phyloP scores from a whole-genome alignment of 1,140 invertebrate genomes.

The Drosophila ambigua region DNA sequence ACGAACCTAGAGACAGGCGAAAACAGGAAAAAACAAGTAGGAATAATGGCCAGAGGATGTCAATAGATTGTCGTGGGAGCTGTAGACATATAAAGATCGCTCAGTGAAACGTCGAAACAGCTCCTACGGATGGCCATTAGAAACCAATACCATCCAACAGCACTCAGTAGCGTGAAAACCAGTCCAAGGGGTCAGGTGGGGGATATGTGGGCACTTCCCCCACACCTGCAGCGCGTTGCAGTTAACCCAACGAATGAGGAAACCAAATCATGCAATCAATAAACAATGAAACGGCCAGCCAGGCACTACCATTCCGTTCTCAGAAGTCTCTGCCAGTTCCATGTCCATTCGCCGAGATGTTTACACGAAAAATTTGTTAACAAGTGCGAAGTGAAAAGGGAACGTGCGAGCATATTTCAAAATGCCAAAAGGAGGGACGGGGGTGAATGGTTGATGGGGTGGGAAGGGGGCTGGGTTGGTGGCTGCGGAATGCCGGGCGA shows the following conservation, averaged over 20 bases:
- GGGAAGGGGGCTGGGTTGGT: neutral
- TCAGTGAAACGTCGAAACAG: too few relatives aligned
- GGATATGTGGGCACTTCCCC: too few relatives aligned
- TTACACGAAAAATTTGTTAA: constrained; percentile 74
- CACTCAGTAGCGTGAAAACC: too few relatives aligned
- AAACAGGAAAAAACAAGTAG: too few relatives aligned
- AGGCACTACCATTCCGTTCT: constrained; percentile 38
- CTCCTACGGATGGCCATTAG: too few relatives aligned
- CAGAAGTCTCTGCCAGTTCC: constrained; percentile 4
- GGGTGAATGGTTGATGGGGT: constrained; percentile 29
- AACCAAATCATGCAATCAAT: constrained; percentile 57
- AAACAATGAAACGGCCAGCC: constrained; percentile 45
- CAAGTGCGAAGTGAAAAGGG: constrained; percentile 69
- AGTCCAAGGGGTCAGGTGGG: too few relatives aligned
- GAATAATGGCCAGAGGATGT: too few relatives aligned
- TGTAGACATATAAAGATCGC: too few relatives aligned
- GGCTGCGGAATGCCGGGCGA: constrained; percentile 43
- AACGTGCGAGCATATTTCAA: constrained; percentile 43
- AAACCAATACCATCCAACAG: too few relatives aligned
- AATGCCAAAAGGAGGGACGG: constrained; percentile 44
- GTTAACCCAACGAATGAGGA: constrained; percentile 41
- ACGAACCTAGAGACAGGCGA: too few relatives aligned
- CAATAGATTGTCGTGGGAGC: too few relatives aligned
- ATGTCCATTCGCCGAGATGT: constrained; percentile 26
- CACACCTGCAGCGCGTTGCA: too few relatives aligned